Evolutionary conservation across 2,888 invertebrate species (phyloP).

Genomic region (Pheosia tremula): DNA sequence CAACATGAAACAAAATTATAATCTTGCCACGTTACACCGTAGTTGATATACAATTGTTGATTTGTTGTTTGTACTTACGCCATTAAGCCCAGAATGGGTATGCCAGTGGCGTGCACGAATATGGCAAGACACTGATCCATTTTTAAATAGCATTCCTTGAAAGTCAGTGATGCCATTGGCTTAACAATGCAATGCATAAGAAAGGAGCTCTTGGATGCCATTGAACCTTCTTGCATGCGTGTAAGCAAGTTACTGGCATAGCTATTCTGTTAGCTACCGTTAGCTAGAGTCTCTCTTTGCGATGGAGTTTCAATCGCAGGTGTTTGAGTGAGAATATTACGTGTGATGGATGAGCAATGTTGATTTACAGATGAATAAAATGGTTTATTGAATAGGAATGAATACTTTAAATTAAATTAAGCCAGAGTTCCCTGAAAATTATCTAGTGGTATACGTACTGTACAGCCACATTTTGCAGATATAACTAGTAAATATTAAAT

Average conservation of each 20-base stretch:
- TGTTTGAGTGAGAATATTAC: background rate
- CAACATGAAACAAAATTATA: slow-evolving; percentile 8
- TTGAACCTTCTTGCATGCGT: no score
- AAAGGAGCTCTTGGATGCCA: no score
- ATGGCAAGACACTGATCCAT: no score
- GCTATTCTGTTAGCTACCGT: background rate
- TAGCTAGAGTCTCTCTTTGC: background rate
- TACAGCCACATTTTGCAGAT: no score
- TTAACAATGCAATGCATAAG: no score
- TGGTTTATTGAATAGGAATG: no score
- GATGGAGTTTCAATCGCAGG: background rate
- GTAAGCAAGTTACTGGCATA: background rate
- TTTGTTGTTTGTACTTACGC: slow-evolving; percentile 46
- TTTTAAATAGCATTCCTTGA: no score
- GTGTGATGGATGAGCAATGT: background rate
- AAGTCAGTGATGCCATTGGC: no score
- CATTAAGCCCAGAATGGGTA: background rate
- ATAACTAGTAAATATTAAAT: no score
- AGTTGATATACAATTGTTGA: slow-evolving; percentile 64
- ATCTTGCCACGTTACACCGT: slow-evolving; percentile 63
- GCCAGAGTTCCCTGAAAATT: no score
- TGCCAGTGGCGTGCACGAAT: background rate
- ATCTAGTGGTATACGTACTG: no score
- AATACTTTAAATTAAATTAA: no score
- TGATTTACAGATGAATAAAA: background rate